Evolutionary conservation across 1,140 invertebrate species (phyloP).

Genomic region (Pseudomyrmex concolor): DNA sequence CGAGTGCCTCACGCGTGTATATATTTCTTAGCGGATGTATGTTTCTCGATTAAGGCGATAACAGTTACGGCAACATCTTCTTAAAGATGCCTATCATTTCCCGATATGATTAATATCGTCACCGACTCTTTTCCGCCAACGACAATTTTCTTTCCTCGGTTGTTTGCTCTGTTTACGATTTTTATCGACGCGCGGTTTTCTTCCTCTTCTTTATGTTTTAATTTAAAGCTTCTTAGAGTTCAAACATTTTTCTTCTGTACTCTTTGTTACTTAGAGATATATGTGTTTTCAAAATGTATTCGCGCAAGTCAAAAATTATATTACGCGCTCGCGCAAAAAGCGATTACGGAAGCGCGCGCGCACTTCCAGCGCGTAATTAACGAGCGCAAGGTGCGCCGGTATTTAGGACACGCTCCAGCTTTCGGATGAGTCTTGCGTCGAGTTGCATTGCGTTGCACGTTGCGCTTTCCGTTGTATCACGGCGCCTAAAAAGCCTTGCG

Average conservation of each 20-base stretch:
- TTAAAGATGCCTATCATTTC: neutral
- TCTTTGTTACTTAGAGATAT: no score
- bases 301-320: conserved; percentile 22
- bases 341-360: conserved; percentile 3
- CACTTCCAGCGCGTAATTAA: conserved; percentile 27
- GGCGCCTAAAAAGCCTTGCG: conserved; percentile 46
- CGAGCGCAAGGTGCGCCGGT: conserved; percentile 46
- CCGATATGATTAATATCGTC: conserved; percentile 40
- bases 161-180: conserved; percentile 14
- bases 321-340: conserved; percentile 28
- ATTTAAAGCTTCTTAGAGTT: no score
- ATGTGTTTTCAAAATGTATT: neutral
- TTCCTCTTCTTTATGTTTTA: no score
- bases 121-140: neutral
- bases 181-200: neutral
- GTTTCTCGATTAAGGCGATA: conserved; percentile 50
- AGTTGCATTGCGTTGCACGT: conserved; percentile 61
- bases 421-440: conserved; percentile 16
- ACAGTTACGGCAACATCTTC: conserved; percentile 43
- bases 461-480: conserved; percentile 61
- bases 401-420: conserved; percentile 16
- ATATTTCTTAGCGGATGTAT: conserved; percentile 42
- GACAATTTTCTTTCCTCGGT: neutral
- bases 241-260: no score
- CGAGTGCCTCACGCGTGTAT: conserved; percentile 55